phyloP scores from a whole-genome alignment of 2,113 vertebrate genomes.

The Nibea coibor region DNA sequence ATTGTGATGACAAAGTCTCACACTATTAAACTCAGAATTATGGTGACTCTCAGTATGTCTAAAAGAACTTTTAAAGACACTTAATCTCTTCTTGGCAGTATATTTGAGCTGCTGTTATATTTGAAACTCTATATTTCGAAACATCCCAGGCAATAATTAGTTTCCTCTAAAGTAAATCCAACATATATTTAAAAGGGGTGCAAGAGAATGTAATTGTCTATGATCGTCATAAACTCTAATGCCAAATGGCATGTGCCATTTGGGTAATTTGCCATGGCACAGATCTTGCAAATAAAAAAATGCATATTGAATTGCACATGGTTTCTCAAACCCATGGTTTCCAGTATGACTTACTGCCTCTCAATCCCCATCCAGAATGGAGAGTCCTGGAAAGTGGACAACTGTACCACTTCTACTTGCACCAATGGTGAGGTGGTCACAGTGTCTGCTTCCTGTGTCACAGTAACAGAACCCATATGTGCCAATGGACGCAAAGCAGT shows the following conservation, averaged over 20 bases:
- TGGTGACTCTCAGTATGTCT: no score
- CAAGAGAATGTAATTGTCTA: not conserved
- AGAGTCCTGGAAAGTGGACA: constrained; percentile 82
- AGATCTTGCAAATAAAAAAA: not conserved
- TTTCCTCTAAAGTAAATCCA: not conserved
- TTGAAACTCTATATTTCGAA: no score
- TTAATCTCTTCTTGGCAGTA: not conserved
- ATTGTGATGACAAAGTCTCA: no score
- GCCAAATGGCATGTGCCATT: no score
- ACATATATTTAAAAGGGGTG: not conserved
- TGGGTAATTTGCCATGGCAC: no score
- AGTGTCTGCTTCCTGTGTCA: constrained; percentile 67
- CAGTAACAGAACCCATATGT: constrained; percentile 75
- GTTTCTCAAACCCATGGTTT: not conserved
- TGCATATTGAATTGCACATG: not conserved
- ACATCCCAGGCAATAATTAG: no score
- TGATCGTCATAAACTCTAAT: not conserved
- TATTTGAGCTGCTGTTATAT: no score
- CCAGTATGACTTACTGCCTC: not conserved
- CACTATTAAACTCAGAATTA: no score
- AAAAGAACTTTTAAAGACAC: no score
- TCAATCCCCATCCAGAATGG: constrained; percentile 77
- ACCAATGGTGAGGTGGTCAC: constrained; percentile 76
- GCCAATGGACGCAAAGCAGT: constrained; percentile 82
- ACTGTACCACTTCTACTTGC: constrained; percentile 87